A percentile compares a stretch with the other conserved stretches of the same genome.
Evolutionary conservation across 2,113 vertebrate species (phyloP).

Genomic region (Sorex araneus): DNA sequence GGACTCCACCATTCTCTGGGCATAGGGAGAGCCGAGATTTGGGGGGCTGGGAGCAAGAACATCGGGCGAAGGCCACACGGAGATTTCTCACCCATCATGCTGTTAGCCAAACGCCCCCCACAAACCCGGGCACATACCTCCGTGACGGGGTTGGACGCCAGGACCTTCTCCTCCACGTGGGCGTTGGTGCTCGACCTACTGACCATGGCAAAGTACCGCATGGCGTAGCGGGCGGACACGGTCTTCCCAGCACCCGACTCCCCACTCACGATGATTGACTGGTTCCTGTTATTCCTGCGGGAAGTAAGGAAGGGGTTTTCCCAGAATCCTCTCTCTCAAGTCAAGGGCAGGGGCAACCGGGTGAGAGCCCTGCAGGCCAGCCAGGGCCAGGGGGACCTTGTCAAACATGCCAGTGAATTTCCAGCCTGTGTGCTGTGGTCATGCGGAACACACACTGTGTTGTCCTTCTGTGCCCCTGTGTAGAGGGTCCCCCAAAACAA

Average conservation of each 20-base stretch:
- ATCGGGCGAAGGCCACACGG: neutral
- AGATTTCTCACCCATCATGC: neutral
- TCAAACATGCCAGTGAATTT: neutral
- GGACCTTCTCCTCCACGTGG: constrained; percentile 96
- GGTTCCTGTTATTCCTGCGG: constrained; percentile 95
- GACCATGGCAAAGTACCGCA: constrained; percentile 98
- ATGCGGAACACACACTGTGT: neutral
- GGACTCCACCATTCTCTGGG: neutral
- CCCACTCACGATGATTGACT: constrained; percentile 98
- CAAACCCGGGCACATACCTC: constrained; percentile 89
- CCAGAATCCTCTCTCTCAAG: neutral
- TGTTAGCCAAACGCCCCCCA: neutral
- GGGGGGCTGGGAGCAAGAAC: neutral
- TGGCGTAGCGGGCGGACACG: constrained; percentile 96
- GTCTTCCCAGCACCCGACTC: constrained; percentile 99
- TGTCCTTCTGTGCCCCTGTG: neutral
- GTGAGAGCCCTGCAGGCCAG: neutral
- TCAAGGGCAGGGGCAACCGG: neutral
- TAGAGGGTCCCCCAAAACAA: neutral
- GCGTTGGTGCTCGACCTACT: constrained; percentile 96
- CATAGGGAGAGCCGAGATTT: neutral
- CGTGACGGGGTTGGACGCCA: constrained; percentile 97
- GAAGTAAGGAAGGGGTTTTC: constrained; percentile 55
- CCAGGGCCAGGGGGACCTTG: neutral
- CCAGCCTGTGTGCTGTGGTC: neutral